Percentiles rank a stretch among this genome's conserved stretches.
These are phyloP conservation scores for Lagocephalus sceleratus DNA, from an alignment of 2,797 vertebrate species.

Conservation along the genomic window DNA sequence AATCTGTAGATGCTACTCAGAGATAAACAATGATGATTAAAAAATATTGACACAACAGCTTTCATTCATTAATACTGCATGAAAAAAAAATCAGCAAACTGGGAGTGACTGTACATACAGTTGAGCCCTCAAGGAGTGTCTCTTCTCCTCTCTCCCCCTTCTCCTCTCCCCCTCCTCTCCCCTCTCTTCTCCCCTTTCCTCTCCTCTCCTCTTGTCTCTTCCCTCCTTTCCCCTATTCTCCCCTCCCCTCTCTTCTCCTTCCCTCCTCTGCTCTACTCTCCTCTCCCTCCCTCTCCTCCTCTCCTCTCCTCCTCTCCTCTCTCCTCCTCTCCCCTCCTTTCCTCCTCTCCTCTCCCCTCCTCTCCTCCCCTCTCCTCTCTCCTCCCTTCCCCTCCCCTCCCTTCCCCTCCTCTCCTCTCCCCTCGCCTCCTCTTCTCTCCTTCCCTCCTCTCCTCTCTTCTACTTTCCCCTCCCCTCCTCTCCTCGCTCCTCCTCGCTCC, in stretches of 20 bases:
- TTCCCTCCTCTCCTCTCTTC: no score
- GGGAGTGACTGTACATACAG: no score
- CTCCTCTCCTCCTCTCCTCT: slow-evolving; percentile 2
- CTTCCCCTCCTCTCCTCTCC: slow-evolving; percentile 2
- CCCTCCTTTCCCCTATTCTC: slow-evolving; percentile 42
- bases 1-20: no score
- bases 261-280: no score
- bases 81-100: no score
- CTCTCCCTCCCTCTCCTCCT: slow-evolving; percentile 53
- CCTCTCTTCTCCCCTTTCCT: slow-evolving; percentile 40
- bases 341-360: slow-evolving; percentile 32
- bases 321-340: no score
- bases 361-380: slow-evolving; percentile 14
- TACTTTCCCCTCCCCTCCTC: slow-evolving; percentile 18
- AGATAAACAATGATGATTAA: no score
- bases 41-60: no score
- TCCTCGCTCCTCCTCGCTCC: slow-evolving; percentile 24
- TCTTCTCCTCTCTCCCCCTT: slow-evolving; percentile 32
- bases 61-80: no score
- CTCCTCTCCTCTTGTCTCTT: slow-evolving; percentile 8
- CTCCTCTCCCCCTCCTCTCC: no score
- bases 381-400: slow-evolving; percentile 60
- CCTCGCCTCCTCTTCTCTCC: slow-evolving; percentile 48
- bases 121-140: no score
- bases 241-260: slow-evolving; percentile 4